A percentile compares a stretch with the other conserved stretches of the same genome.
phyloP scores from a whole-genome alignment of 2,888 invertebrate genomes.

The Alentia gelatinosa region DNA sequence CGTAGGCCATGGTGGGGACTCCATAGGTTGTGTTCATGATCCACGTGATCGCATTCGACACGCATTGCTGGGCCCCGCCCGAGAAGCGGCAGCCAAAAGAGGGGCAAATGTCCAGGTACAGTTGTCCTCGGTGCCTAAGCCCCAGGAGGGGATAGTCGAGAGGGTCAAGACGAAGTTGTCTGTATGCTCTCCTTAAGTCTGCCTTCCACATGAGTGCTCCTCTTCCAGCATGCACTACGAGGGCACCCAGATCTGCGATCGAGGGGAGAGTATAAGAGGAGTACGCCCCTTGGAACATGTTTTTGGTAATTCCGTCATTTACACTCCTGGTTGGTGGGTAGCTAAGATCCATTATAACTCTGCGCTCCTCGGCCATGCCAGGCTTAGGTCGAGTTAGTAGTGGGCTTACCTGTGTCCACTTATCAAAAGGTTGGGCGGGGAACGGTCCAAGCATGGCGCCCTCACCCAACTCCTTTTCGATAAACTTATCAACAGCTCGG shows the following conservation, averaged over 20 bases:
- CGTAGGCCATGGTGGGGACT: background rate
- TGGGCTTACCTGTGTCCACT: background rate
- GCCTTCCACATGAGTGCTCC: background rate
- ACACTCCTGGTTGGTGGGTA: background rate
- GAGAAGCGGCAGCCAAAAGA: background rate
- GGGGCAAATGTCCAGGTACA: background rate
- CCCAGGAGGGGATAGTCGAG: background rate
- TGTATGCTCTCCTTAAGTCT: background rate
- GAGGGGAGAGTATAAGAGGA: background rate
- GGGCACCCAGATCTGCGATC: background rate
- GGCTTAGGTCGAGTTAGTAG: background rate
- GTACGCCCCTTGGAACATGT: background rate
- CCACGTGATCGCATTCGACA: background rate
- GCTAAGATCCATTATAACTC: background rate
- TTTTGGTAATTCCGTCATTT: background rate
- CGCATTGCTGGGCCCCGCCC: background rate
- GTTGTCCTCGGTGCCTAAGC: background rate
- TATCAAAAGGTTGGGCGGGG: background rate
- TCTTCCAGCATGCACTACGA: background rate
- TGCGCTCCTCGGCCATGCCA: background rate
- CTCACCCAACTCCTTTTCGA: background rate
- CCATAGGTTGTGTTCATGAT: background rate
- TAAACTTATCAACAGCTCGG: background rate
- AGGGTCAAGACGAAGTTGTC: background rate
- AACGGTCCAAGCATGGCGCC: background rate